phyloP scores from a whole-genome alignment of 30 jellyfish, hydroid and myxozoan species.

The Turritopsis dohrnii region DNA sequence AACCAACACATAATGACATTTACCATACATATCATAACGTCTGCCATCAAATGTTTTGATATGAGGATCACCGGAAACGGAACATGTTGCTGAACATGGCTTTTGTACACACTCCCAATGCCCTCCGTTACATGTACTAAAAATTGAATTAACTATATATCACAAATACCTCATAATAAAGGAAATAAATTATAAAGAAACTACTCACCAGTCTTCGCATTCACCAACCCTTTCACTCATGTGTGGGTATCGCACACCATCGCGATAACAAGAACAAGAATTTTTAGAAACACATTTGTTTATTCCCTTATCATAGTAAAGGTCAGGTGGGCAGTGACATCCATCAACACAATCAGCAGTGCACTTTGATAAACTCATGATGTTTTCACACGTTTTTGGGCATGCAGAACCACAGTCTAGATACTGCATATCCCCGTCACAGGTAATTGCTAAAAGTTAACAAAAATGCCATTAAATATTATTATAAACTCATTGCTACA shows the following conservation, averaged over 20 bases:
- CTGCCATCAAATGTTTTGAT: slow-evolving; percentile 93
- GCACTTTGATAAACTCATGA: slow-evolving; percentile 59
- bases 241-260: slow-evolving; percentile 79
- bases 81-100: slow-evolving; percentile 91
- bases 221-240: slow-evolving; percentile 52
- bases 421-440: slow-evolving; percentile 69
- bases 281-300: slow-evolving; percentile 61
- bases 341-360: slow-evolving; percentile 89
- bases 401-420: slow-evolving; percentile 96
- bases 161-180: neutral
- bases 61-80: slow-evolving; percentile 92
- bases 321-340: slow-evolving; percentile 78
- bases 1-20: slow-evolving; percentile 82
- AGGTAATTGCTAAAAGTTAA: slow-evolving; percentile 54
- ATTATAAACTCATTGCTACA: too few relatives aligned
- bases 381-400: slow-evolving; percentile 83
- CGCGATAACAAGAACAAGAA: slow-evolving; percentile 81
- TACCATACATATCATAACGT: slow-evolving; percentile 84
- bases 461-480: too few relatives aligned
- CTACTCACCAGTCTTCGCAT: slow-evolving; percentile 86
- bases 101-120: slow-evolving; percentile 68
- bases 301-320: slow-evolving; percentile 62
- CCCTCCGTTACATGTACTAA: slow-evolving; percentile 86
- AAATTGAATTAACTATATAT: neutral
- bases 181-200: neutral